A percentile compares a stretch with the other conserved stretches of the same genome.
Conservation (phyloP, 1,140 invertebrate genomes). For the Aphaenogaster rudis region DNA sequence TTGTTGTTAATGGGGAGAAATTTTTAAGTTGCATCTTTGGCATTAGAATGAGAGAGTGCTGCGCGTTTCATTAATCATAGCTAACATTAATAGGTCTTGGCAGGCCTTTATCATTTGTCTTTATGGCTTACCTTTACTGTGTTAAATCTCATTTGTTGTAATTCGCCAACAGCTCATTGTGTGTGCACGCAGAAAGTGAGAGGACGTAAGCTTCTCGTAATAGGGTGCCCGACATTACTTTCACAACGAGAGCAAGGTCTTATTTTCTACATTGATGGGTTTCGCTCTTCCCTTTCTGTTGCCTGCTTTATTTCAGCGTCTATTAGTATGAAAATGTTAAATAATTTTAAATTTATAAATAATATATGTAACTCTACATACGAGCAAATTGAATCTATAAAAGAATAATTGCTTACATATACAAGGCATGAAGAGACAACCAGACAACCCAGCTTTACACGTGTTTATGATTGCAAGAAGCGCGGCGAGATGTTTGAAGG, state of each 20-base stretch:
- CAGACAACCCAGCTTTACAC: too few relatives aligned
- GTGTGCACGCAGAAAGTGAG: constrained; percentile 69
- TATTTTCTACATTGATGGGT: constrained; percentile 61
- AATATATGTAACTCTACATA: background rate
- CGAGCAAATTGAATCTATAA: background rate
- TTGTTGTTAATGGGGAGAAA: background rate
- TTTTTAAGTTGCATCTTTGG: background rate
- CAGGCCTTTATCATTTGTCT: background rate
- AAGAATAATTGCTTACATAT: background rate
- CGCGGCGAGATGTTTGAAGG: too few relatives aligned
- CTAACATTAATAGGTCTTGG: constrained; percentile 14
- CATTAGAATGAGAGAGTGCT: background rate
- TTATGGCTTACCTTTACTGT: constrained; percentile 37
- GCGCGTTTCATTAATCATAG: background rate
- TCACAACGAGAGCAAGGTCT: constrained; percentile 74
- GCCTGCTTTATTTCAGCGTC: background rate
- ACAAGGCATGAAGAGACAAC: background rate
- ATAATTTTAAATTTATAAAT: constrained; percentile 14
- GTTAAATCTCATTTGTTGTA: constrained; percentile 62
- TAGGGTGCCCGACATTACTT: constrained; percentile 66
- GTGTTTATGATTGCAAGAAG: too few relatives aligned
- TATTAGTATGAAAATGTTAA: background rate
- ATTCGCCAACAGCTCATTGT: constrained; percentile 60
- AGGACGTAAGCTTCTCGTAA: constrained; percentile 69
- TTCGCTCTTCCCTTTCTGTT: constrained; percentile 23